Evolutionary conservation across 1,140 invertebrate genomes (phyloP), one percentile per base, ranked within the genome.

Genomic region (Parasteatoda tepidariorum): DNA sequence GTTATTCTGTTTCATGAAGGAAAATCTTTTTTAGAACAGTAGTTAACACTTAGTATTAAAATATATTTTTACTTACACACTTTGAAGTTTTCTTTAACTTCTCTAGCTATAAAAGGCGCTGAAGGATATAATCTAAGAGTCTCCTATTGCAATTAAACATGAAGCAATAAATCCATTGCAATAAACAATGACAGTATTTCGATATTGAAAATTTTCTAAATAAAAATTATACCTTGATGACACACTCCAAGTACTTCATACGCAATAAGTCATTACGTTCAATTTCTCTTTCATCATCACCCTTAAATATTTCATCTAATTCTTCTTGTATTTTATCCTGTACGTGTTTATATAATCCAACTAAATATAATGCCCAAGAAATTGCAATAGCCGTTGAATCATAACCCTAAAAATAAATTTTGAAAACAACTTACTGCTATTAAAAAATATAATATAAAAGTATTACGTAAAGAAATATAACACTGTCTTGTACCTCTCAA

Each of bases 201-300:
- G 13, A 59, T 59, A 18, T 59, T 2, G 22, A 0, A 55, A n/a
- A n/a, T n/a, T n/a, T n/a, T n/a, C n/a, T n/a, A n/a, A n/a, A n/a
- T 33, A n/a, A 18, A 22, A 62, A 24, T 13, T 33, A 41, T 81
- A 85, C 93, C 88, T 94, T 95, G 18, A 95, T 91, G 22, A 93
- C 92, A 87, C 92, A 91, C 82, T 94, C 94, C 75, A 94, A 87
- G 85, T 94, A 95, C 87, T 92, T 93, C 79, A 95, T 86, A 33
- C 92, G 88, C 22, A 87, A 89, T 2, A 93, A 86, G 84, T 93
- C 92, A 9, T 90, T 88, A 30, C 88, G 87, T 15, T 89, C 91
- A 24, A 88, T 85, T 22, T 86, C 85, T 48, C 90, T 85, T 33
- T 88, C 86, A 79, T 85, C 86, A 71, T 89, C 87, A 9, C 82